Evolutionary conservation across 2,113 vertebrate species (phyloP), one percentile per base, ranked within the genome.

Genomic region (Campylomormyrus tamandua): DNA sequence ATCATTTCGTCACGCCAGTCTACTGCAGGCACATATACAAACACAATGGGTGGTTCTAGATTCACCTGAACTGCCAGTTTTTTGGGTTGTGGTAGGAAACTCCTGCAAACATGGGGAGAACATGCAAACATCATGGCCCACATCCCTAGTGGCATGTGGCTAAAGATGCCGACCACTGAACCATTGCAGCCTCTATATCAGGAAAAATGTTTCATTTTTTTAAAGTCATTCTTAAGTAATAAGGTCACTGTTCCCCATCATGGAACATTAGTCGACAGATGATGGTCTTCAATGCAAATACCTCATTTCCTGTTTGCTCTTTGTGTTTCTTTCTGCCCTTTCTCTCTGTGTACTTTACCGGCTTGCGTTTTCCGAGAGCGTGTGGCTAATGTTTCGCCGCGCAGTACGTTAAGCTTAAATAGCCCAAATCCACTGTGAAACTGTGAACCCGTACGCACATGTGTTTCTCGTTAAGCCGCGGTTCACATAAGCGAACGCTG

Each of bases 361-460:
- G 83, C 39, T 21, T 48, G 48, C 10, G 45, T 24, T 83, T 45
- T 83, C 77, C 27, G 10, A 45, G 42, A 45, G 17, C 10, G 17
- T 45, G 39, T 7, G 42, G 77, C 31, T 83, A 83, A 83, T 45
- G 42, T 17, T 24, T 80, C 83, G 39, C 45, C 8, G 6, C 21
- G 39, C 83, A 84, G 42, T 45, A 84, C 45, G 83, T 48, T 84
- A 84, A 84, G 83, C 74, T 80, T 42, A 80, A 80, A 80, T 84
- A 84, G 45, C 83, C 21, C 42, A 46, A 84, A 84, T 84, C 83
- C 83, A 84, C 83, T 84, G 83, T 84, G 83, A 84, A 84, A 48
- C 83, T 84, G 83, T 48, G 83, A 48, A 84, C 45, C 83, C 45
- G 19, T 8, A 2, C 24, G 45, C 21, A 45, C 83, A 84, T 21